These are phyloP conservation scores for Beroe forskalii DNA, from an alignment of 37 sponge, comb jelly and placozoan species.

Conservation along the genomic window DNA sequence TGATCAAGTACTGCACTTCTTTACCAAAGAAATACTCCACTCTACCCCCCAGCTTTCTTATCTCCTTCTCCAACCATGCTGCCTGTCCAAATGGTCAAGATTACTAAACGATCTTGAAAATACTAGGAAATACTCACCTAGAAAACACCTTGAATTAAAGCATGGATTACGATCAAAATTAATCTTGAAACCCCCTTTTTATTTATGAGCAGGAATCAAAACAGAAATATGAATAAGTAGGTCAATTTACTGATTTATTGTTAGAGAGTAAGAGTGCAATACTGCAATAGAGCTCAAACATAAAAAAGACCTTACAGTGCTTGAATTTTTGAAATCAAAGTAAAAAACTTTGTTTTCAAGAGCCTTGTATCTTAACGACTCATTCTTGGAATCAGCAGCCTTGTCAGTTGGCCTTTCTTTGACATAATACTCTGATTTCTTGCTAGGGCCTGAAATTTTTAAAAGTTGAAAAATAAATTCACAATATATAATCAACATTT, in stretches of 20 bases:
- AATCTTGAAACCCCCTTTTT: no score
- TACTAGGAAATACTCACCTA: no score
- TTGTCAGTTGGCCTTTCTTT: neutral
- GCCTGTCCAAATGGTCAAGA: neutral
- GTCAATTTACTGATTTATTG: no score
- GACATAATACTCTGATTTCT: neutral
- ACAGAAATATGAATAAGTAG: no score
- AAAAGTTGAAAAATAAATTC: no score
- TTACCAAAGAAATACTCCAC: slow-evolving; percentile 55
- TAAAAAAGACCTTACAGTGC: slow-evolving; percentile 44
- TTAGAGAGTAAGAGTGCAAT: neutral
- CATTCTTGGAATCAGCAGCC: neutral
- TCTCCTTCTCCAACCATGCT: slow-evolving; percentile 48
- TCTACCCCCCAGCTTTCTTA: slow-evolving; percentile 10
- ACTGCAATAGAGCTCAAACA: neutral
- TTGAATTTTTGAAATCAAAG: slow-evolving; percentile 32
- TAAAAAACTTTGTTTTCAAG: slow-evolving; percentile 58
- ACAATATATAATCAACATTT: no score
- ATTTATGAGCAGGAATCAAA: no score
- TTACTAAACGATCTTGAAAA: neutral
- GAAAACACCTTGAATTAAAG: no score
- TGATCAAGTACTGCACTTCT: slow-evolving; percentile 39
- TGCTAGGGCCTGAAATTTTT: slow-evolving; percentile 1
- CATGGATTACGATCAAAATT: no score
- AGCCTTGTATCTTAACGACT: slow-evolving; percentile 33